Evolutionary conservation across 2,888 invertebrate species (phyloP), one percentile per base, ranked within the genome.

Genomic region (Ectemnius cavifrons): DNA sequence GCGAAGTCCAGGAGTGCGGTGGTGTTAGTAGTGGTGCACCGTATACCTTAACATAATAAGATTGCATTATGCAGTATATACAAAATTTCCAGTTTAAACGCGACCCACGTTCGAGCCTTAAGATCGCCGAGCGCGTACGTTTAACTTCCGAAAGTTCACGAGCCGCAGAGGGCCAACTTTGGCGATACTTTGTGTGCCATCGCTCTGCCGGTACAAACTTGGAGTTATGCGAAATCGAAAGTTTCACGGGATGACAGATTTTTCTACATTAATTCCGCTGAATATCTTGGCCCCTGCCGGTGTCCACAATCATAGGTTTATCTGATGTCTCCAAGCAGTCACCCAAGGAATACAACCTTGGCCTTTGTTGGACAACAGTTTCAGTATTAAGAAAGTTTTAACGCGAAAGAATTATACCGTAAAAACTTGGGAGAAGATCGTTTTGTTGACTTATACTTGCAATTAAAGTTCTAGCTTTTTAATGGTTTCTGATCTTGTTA

Each of bases 1-100:
- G 73, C 70, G 75, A 71, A 79, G 79, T 75, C 82, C 72, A 52
- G 73, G 8, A 37, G 37, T 37, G 37, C 11, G 37, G 37, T 37
- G 37, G 73, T 16, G 63, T 69, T 69, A 77, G 82, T 80, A 37
- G 75, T 77, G 72, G 81, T 78, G 79, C 81, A 75, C 71, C 82
- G 89, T 87, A 89, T 89, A 89, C 86, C 80, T 89, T 89, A 89
- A 86, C 89, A 89, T 90, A 89, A 90, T 90, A 84, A 85, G 86
- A 76, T 77, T 68, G 85, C 77, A 89, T 89, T 89, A 89, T 89
- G 82, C 89, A 84, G 84, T 84, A 85, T 86, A 87, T 85, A 86
- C 86, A 85, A 85, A 86, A 87, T 86, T 87, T 85, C 78, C 81
- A 83, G 83, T 83, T 83, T 82, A 80, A 84, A 83, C 77, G 81